phyloP scores from a whole-genome alignment of 2,113 vertebrate species.

The Bolborhynchus lineola region DNA sequence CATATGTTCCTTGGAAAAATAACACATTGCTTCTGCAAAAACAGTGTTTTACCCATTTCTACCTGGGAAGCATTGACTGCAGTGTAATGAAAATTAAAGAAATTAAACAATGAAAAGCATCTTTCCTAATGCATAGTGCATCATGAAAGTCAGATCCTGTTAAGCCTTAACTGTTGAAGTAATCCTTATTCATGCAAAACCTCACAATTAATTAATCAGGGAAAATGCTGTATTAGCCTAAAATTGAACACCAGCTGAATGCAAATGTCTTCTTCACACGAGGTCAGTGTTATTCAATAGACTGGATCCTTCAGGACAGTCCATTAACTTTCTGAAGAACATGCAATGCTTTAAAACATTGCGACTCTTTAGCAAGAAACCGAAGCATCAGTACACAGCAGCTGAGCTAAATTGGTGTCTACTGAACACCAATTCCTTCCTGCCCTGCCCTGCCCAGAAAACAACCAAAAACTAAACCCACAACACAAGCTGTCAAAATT shows the following conservation, averaged over 20 bases:
- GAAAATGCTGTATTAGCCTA: conserved; percentile 11
- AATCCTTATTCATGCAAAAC: conserved; percentile 48
- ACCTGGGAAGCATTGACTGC: neutral
- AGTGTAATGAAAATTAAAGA: neutral
- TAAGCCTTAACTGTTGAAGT: conserved; percentile 16
- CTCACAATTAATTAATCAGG: conserved; percentile 31
- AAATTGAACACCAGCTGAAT: conserved; percentile 26
- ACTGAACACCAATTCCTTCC: neutral
- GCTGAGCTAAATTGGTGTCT: neutral
- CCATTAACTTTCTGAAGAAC: neutral
- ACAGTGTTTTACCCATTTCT: neutral
- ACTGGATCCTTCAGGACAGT: neutral
- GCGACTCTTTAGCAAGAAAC: neutral
- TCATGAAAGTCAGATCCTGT: conserved; percentile 2
- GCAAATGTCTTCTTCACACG: neutral
- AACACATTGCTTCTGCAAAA: neutral
- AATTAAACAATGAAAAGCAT: neutral
- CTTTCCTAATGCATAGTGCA: neutral
- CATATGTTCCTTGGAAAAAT: neutral
- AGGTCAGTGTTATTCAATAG: neutral
- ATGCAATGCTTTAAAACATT: neutral
- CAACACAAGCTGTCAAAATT: neutral
- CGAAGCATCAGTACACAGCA: neutral
- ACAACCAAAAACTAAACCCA: neutral
- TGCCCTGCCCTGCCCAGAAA: neutral